These are phyloP conservation scores for Poliocrania exsul DNA, from an alignment of 2,797 vertebrate species.

Conservation along the genomic window DNA sequence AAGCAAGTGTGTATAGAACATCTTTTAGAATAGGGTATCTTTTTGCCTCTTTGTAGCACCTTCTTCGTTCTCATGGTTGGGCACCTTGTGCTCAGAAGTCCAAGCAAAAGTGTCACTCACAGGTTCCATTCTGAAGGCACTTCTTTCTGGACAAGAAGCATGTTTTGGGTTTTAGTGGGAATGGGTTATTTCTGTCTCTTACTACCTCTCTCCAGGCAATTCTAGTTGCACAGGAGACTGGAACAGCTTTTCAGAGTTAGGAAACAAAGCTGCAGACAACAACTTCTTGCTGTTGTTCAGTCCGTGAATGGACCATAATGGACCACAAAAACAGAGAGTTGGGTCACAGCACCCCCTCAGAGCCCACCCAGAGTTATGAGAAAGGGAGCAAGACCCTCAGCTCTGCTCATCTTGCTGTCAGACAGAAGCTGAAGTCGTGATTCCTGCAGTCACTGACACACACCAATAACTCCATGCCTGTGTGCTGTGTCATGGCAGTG, in stretches of 20 bases:
- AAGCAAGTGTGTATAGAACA: neutral
- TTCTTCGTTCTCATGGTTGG: neutral
- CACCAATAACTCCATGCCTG: neutral
- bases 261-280: neutral
- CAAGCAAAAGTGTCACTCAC: neutral
- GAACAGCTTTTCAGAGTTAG: neutral
- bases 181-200: neutral
- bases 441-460: neutral
- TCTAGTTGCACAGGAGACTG: accelerated
- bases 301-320: neutral
- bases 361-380: neutral
- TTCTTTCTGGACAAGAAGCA: neutral
- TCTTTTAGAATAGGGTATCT: neutral
- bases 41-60: neutral
- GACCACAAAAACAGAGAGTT: neutral
- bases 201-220: neutral
- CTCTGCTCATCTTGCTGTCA: neutral
- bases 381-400: neutral
- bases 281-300: neutral
- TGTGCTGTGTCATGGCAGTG: neutral
- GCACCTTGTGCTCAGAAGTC: neutral
- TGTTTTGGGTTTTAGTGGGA: neutral
- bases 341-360: neutral
- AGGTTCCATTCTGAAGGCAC: neutral
- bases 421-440: neutral